Conservation (phyloP, 2,797 vertebrate genomes). For the Morelia viridis region DNA sequence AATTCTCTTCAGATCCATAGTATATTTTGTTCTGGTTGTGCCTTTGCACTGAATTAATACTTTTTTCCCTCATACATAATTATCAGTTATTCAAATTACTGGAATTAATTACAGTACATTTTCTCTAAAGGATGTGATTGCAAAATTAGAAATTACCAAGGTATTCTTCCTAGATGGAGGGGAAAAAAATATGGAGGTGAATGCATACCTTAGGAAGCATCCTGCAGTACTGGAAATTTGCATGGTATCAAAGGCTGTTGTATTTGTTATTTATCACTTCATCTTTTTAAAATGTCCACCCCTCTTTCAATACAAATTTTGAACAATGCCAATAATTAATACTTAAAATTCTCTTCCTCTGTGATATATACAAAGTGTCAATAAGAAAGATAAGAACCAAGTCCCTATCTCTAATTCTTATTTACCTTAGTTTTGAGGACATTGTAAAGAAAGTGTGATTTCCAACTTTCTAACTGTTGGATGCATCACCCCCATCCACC, state of each 20-base stretch:
- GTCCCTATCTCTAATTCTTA: background rate
- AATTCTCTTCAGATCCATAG: background rate
- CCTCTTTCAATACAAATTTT: background rate
- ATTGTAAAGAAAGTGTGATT: background rate
- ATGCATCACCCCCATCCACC: background rate
- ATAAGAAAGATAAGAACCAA: background rate
- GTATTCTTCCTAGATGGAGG: background rate
- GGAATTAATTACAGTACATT: background rate
- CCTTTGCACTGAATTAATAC: background rate
- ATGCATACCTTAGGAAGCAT: background rate
- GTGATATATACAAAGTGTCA: background rate
- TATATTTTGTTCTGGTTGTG: background rate
- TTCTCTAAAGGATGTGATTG: slow-evolving; percentile 12
- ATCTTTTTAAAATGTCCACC: background rate
- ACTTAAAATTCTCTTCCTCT: slow-evolving; percentile 36
- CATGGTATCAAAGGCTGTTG: slow-evolving; percentile 21
- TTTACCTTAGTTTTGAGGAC: background rate
- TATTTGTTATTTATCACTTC: background rate
- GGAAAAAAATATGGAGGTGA: slow-evolving; percentile 33
- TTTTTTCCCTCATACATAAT: background rate
- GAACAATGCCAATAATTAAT: slow-evolving; percentile 8
- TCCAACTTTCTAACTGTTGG: background rate
- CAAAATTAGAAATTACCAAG: slow-evolving; percentile 3
- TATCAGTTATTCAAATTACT: background rate
- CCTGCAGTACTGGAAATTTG: slow-evolving; percentile 30